Base-by-base conservation (phyloP, 2,113 vertebrate species). In the Aviceda subcristata region DNA sequence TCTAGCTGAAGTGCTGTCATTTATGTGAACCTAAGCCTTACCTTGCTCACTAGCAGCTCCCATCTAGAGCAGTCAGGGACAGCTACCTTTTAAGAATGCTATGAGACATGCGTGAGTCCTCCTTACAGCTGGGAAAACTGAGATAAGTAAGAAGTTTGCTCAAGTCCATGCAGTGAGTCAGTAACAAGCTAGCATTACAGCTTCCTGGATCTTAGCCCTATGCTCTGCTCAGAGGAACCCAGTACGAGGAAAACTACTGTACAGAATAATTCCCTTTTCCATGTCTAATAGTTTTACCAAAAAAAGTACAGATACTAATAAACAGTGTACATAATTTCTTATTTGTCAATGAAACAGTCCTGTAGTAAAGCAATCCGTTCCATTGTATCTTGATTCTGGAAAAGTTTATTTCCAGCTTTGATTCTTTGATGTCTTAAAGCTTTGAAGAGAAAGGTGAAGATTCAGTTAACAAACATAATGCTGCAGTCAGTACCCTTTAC, bases 361-460 rank as follows among this genome's bases (percentile, higher is more conserved):
- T 76, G 50, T 15, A 88, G 50, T 51, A 85, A 92, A 94, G 53
- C 77, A 48, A 88, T 78, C 78, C 69, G 43, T 53, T 91, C 83
- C 55, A 57, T 11, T 89, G 36, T 87, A 69, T 85, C 53, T 66
- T 92, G 53, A 69, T 56, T 41, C 66, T 69, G 66, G 74, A 95
- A 78, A 94, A 62, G 17, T 86, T 90, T 86, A 90, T 91, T 95
- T 79, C 84, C 77, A 86, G 74, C 55, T 94, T 89, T 80, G 89
- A 97, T 88, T 96, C 77, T 88, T 69, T 43, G 17, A 92, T 1
- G 1, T 66, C 62, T 97, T 96, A 96, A 97, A 97, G 94, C 95
- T 95, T 91, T 88, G 55, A 90, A 73, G 38, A 72, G 62, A 85
- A 94, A 95, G 74, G 1, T 81, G 73, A 85, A 90, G 32, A 76